These are phyloP conservation scores for Metopolophium dirhodum DNA, from an alignment of 1,140 invertebrate species.

Conservation along the genomic window DNA sequence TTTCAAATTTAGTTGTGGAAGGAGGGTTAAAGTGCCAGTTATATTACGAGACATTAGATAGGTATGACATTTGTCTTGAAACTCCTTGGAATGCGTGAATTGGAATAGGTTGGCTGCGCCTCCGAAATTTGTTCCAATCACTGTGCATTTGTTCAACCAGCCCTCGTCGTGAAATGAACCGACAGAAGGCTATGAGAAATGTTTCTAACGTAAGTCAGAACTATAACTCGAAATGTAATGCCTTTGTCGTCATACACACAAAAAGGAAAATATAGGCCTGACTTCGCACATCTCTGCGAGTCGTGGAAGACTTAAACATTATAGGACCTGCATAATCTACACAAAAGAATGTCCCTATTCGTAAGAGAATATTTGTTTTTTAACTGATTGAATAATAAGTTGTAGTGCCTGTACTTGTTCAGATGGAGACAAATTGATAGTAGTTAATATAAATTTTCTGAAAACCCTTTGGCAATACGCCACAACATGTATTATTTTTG, in stretches of 20 bases:
- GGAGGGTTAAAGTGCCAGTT: constrained; percentile 62
- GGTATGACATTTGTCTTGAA: background rate
- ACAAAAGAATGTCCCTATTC: too few relatives aligned
- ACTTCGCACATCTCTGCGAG: constrained; percentile 55
- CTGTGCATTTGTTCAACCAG: constrained; percentile 29
- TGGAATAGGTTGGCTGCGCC: constrained; percentile 41
- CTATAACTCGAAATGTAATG: constrained; percentile 61
- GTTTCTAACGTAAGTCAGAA: constrained; percentile 59
- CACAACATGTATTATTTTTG: background rate
- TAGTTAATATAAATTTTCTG: too few relatives aligned
- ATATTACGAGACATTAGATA: background rate
- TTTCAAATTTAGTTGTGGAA: constrained; percentile 60
- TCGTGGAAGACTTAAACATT: background rate
- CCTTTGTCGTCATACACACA: constrained; percentile 61
- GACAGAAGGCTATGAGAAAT: constrained; percentile 61
- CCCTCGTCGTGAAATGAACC: constrained; percentile 62
- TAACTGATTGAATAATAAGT: too few relatives aligned
- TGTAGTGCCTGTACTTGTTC: too few relatives aligned
- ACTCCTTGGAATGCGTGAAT: background rate
- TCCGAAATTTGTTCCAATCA: constrained; percentile 58
- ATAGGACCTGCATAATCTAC: background rate
- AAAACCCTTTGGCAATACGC: too few relatives aligned
- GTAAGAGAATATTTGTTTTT: too few relatives aligned
- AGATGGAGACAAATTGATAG: too few relatives aligned
- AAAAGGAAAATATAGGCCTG: constrained; percentile 59